A percentile compares a stretch with the other conserved stretches of the same genome.
Conservation (phyloP, 2,113 vertebrate genomes). For the Epinephelus lanceolatus region DNA sequence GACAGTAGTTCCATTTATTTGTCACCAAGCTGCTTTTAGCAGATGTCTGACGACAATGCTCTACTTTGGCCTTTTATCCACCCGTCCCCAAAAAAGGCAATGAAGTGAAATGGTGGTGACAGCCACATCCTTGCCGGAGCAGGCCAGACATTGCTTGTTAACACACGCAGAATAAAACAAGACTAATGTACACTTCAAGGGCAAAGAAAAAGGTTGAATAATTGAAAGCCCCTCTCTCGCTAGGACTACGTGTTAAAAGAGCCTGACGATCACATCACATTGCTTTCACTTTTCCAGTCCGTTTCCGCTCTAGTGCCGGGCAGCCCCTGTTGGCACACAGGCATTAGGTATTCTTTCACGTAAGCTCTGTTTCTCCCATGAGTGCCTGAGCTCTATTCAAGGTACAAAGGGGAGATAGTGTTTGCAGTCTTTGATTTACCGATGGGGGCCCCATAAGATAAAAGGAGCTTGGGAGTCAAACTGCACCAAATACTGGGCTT, state of each 20-base stretch:
- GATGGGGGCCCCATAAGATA: slow-evolving; percentile 69
- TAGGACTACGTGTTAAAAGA: slow-evolving; percentile 74
- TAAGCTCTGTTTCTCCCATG: slow-evolving; percentile 68
- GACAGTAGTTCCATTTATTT: slow-evolving; percentile 57
- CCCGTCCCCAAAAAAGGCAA: slow-evolving; percentile 42
- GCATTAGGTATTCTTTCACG: slow-evolving; percentile 79
- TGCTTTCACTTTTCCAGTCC: slow-evolving; percentile 75
- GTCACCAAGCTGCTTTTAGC: slow-evolving; percentile 64
- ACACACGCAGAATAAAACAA: slow-evolving; percentile 72
- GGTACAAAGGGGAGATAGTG: slow-evolving; percentile 75
- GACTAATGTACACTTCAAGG: slow-evolving; percentile 79
- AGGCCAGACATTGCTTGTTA: slow-evolving; percentile 74
- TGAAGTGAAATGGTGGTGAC: slow-evolving; percentile 76
- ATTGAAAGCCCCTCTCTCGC: slow-evolving; percentile 77
- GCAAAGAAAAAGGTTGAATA: slow-evolving; percentile 79
- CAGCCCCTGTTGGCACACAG: slow-evolving; percentile 54
- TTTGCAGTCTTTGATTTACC: slow-evolving; percentile 78
- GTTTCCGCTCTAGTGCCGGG: slow-evolving; percentile 67
- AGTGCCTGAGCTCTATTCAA: slow-evolving; percentile 69
- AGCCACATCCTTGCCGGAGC: slow-evolving; percentile 72
- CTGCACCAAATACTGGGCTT: slow-evolving; percentile 70
- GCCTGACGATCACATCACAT: slow-evolving; percentile 74
- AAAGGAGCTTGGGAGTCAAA: slow-evolving; percentile 70
- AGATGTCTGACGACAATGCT: slow-evolving; percentile 48
- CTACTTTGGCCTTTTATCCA: slow-evolving; percentile 51